Evolutionary conservation across 2,113 vertebrate species (phyloP), one percentile per base, ranked within the genome.

Genomic region (Leuciscus idus): DNA sequence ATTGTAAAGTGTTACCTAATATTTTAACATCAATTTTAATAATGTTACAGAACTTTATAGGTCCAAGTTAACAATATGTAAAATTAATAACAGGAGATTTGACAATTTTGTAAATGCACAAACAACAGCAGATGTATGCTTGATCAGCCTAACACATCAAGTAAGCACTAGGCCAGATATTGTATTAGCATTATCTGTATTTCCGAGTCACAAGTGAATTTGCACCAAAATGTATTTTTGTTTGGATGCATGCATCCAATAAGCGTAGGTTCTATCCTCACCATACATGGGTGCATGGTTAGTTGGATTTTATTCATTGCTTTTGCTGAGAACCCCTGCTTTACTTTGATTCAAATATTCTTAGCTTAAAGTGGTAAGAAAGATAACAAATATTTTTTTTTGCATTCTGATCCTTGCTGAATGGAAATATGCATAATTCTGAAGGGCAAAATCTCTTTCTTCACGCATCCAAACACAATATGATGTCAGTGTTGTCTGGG

Each of bases 401-500:
- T 36, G 13, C 72, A 33, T 28, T 57, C 17, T 30, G 26, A 21
- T 57, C 52, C 26, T 19, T 39, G 30, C 7, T 48, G 74, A 76
- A 50, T 19, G n/a, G 19, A 36, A 81, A n/a, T 43, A 11, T 43
- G 46, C n/a, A 48, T 64, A 43, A 62, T 64, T 28, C 36, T 61
- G 8, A 55, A 33, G 26, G 6, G 11, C 11, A 23, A 52, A 76
- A 76, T 17, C 1, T 9, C 26, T 76, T 76, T 30, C 48, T 76
- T 52, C 15, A 9, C 15, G 2, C 26, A 7, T 52, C 28, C 26
- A 26, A 50, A 50, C 26, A 48, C 48, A 77, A 13, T 48, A 17
- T 48, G 19, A n/a, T 39, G 30, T n/a, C 72, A 79, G 72, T 12
- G 39, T 75, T 57, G 52, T 59, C 4, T 84, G 72, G 83, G 57